Evolutionary conservation across 2,888 invertebrate genomes (phyloP).

Genomic region (Tachina lurida): DNA sequence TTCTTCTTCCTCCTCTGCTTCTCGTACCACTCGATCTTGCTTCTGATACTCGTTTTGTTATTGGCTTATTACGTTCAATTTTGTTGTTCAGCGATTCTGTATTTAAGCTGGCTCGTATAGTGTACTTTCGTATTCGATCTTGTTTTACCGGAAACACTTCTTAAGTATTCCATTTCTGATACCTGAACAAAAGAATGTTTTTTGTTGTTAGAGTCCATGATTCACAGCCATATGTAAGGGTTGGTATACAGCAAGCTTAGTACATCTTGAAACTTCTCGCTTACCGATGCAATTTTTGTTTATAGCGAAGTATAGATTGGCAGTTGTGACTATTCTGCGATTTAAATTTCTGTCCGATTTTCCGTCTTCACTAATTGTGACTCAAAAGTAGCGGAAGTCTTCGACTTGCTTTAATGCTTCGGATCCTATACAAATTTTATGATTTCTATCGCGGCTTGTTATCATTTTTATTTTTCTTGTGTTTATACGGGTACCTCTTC

Average conservation of each 20-base stretch:
- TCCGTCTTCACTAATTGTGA: neutral
- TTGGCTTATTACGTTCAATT: neutral
- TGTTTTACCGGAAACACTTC: neutral
- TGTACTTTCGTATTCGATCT: neutral
- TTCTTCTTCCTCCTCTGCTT: no score
- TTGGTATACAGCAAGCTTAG: no score
- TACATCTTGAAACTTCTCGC: no score
- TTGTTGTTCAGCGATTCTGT: neutral
- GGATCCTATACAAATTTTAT: neutral
- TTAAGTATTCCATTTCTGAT: neutral
- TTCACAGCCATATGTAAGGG: neutral
- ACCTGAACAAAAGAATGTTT: neutral
- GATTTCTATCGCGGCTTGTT: no score
- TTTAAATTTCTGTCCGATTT: neutral
- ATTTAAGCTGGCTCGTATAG: neutral
- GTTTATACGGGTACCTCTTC: neutral
- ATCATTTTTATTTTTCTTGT: neutral
- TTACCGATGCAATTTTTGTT: no score
- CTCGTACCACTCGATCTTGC: neutral
- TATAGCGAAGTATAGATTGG: no score
- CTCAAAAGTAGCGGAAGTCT: neutral
- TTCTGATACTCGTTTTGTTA: neutral
- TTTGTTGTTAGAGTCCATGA: neutral
- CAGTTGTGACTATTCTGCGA: neutral
- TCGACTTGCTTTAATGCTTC: neutral